Evolutionary conservation across 2,797 vertebrate genomes (phyloP).

Genomic region (Anniella stebbinsi): DNA sequence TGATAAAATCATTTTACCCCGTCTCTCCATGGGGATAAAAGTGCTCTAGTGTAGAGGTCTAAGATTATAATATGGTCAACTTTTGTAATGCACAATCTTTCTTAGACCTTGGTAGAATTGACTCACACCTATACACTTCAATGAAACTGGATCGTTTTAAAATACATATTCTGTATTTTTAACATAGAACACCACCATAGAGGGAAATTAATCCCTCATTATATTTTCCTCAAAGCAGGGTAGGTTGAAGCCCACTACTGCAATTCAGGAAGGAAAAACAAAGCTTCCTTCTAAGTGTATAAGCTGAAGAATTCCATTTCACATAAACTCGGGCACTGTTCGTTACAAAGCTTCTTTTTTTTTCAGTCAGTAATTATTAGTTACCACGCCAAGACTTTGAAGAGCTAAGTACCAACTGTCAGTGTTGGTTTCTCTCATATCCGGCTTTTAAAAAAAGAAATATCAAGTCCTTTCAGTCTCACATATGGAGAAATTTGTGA

Average conservation of each 20-base stretch:
- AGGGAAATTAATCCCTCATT: slow-evolving; percentile 26
- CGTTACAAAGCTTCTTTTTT: not conserved
- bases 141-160: slow-evolving; percentile 34
- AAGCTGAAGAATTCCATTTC: not conserved
- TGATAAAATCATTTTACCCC: not conserved
- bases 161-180: not conserved
- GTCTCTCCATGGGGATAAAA: not conserved
- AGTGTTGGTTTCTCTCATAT: too few species aligned
- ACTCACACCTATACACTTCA: slow-evolving; percentile 39
- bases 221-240: slow-evolving; percentile 25
- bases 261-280: not conserved
- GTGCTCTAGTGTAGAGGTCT: not conserved
- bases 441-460: too few species aligned
- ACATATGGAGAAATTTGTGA: too few species aligned
- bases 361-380: not conserved
- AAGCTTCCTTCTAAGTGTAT: not conserved
- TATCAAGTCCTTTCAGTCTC: too few species aligned
- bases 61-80: slow-evolving; percentile 39
- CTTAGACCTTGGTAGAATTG: slow-evolving; percentile 17
- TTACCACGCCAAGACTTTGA: too few species aligned
- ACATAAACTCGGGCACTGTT: not conserved
- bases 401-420: too few species aligned
- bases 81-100: slow-evolving; percentile 39
- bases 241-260: not conserved
- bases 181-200: slow-evolving; percentile 1